Evolutionary conservation across 2,113 vertebrate genomes (phyloP), one percentile per base, ranked within the genome.

Genomic region (Percina caprodes): DNA sequence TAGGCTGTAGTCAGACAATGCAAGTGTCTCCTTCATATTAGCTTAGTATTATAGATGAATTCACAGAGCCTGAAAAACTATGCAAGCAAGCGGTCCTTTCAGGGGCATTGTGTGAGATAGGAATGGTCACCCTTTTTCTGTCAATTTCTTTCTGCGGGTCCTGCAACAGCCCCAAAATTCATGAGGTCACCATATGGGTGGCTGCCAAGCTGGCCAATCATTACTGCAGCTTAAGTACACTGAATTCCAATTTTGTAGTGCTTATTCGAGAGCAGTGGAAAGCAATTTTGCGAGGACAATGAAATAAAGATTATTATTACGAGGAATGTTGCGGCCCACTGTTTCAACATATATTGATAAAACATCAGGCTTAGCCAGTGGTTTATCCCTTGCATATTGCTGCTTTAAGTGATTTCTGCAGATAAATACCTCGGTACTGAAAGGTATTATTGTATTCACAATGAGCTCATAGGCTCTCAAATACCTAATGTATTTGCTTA

Each of bases 281-380:
- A 93, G 87, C 88, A 84, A 93, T 94, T 94, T 92, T 82, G 71
- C 35, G 21, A 87, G 80, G 85, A 91, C 83, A 93, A 88, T 89
- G 79, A 89, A 92, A 89, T 84, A 56, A 85, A 78, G 77, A 84
- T 86, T 92, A 90, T 84, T 85, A 84, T 91, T 87, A 89, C 74
- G 80, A 92, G 74, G 85, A 89, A 80, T 85, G 75, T 80, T 80
- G 89, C 79, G 84, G 69, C 58, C 73, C 66, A 88, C 72, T 86
- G 85, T 92, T 94, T 90, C 74, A 90, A 84, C 80, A 87, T 81
- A 88, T 92, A 89, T 89, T 77, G 82, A 79, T 86, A 87, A 91
- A 92, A 89, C 58, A 82, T 72, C 24, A 77, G 63, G 62, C 69
- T 84, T 70, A 87, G 73, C 79, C 46, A 71, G 66, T 74, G 58